Base-by-base conservation (phyloP, 2,797 vertebrate genomes). In the Siniperca undulata region DNA sequence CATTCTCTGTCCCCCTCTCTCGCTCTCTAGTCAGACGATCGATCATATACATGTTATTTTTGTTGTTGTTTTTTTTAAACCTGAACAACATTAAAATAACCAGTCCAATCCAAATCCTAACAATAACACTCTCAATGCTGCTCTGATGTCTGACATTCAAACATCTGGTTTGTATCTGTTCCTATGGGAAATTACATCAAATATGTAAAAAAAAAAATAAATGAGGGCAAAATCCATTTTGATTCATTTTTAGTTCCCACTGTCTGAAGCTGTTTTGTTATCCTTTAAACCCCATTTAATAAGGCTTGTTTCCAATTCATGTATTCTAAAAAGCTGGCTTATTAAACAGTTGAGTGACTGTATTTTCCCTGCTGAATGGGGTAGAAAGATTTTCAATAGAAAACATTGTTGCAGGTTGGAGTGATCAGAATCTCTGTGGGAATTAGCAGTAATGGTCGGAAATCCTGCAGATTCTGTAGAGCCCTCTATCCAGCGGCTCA, bases 291-390 rank as follows among this genome's bases (percentile, higher is more conserved):
- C 34, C n/a, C 30, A 83, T 82, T 82, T 78, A 80, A 69, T 71
- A 34, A 67, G 58, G 20, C 36, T 78, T 11, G 12, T 84, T 79
- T 75, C 55, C 34, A 78, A 81, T 42, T 77, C 34, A 66, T 73
- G 67, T 73, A 81, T 50, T 62, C 14, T 46, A 78, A 82, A 62
- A 60, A 30, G 36, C 2, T 36, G 2, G 59, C 52, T 73, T 74
- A 76, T 77, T 77, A 79, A 80, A 81, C 68, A 77, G 78, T n/a
- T 72, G 70, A 77, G 52, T 55, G 67, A 66, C 64, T 65, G 62
- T 27, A 77, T 80, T 88, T 55, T 75, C 61, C 20, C 69, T 72
- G 70, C 61, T 62, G 70, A 73, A 76, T 66, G 44, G 27, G n/a
- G 27, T 48, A 62, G 38, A 72, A 82, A 72, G 44, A 60, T 53